These are phyloP conservation scores for Meloidogyne floridensis DNA, from an alignment of 1,140 invertebrate genomes.

Conservation along the genomic window DNA sequence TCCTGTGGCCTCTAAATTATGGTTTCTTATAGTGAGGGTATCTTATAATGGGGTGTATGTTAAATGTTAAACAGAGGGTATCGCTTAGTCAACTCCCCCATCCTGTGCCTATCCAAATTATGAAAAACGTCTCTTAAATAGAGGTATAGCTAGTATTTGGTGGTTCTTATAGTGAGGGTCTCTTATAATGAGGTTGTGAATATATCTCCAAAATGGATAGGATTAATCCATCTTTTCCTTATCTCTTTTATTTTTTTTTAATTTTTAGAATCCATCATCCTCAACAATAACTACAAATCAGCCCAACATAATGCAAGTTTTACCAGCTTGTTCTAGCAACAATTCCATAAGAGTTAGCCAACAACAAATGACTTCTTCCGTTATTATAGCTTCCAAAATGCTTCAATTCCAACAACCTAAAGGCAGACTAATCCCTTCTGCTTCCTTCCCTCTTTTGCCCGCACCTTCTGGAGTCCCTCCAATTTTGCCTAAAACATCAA, in stretches of 20 bases:
- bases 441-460: constrained; percentile 4
- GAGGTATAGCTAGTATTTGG: too few species aligned
- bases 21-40: too few species aligned
- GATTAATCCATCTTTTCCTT: too few species aligned
- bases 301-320: neutral
- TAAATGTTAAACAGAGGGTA: too few species aligned
- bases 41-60: too few species aligned
- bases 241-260: neutral
- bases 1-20: too few species aligned
- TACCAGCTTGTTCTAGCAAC: neutral
- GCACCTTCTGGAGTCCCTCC: constrained; percentile 17
- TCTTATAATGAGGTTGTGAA: too few species aligned
- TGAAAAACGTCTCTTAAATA: too few species aligned
- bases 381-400: constrained; percentile 3
- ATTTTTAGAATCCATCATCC: constrained; percentile 6
- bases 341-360: neutral
- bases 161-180: too few species aligned
- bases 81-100: too few species aligned
- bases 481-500: constrained; percentile 18
- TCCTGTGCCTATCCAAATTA: too few species aligned
- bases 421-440: neutral
- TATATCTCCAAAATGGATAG: too few species aligned
- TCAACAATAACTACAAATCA: neutral
- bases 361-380: neutral
- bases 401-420: neutral